These are phyloP conservation scores for Scaptomyza cyrtandrae DNA, from an alignment of 2,888 invertebrate species.

Conservation along the genomic window DNA sequence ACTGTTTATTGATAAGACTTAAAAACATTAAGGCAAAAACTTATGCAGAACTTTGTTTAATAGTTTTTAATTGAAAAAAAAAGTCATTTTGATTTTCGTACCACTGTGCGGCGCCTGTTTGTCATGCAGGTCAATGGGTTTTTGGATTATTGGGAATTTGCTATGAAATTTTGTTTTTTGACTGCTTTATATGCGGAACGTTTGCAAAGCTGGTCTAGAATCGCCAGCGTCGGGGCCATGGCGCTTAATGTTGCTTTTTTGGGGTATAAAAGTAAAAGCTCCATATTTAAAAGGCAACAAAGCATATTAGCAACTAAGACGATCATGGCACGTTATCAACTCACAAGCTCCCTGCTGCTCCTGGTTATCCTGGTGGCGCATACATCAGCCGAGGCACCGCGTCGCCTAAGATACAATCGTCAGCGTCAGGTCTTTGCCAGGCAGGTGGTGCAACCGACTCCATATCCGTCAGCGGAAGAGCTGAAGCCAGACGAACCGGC, in stretches of 20 bases:
- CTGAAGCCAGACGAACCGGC: conserved; percentile 75
- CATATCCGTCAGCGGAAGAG: conserved; percentile 76
- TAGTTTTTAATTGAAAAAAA: not conserved
- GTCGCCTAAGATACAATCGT: conserved; percentile 44
- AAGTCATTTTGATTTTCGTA: conserved; percentile 8
- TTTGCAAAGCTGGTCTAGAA: conserved; percentile 56
- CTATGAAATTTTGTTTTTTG: conserved; percentile 49
- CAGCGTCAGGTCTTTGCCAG: conserved; percentile 62
- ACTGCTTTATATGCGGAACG: conserved; percentile 72
- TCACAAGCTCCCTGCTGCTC: conserved; percentile 49
- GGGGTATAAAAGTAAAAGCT: conserved; percentile 67
- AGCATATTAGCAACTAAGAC: conserved; percentile 50
- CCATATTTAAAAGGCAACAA: conserved; percentile 59
- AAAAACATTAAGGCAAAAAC: too few relatives aligned
- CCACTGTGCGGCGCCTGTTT: conserved; percentile 69
- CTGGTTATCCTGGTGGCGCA: conserved; percentile 53
- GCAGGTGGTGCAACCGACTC: conserved; percentile 69
- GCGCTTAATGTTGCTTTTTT: conserved; percentile 8
- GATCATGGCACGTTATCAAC: conserved; percentile 64
- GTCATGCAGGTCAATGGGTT: conserved; percentile 66
- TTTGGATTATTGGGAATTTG: conserved; percentile 30
- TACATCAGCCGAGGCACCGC: conserved; percentile 48
- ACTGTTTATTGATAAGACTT: too few relatives aligned
- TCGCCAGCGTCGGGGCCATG: conserved; percentile 41
- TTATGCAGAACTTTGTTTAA: too few relatives aligned